Conservation (phyloP, 2,888 invertebrate genomes). For the Epirrhoe alternata region DNA sequence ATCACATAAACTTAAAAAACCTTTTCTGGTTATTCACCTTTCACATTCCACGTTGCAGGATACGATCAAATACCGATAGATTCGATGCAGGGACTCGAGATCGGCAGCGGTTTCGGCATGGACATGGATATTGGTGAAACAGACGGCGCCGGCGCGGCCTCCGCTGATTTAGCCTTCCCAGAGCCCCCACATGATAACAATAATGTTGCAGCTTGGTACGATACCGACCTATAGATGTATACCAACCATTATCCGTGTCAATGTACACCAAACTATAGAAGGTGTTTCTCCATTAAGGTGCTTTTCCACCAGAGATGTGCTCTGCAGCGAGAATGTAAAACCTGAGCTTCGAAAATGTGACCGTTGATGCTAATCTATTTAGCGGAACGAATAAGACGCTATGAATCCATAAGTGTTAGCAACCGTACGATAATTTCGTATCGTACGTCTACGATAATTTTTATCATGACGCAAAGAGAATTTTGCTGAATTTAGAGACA, state of each 20-base stretch:
- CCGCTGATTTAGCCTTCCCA: slow-evolving; percentile 92
- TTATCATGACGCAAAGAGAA: too few relatives aligned
- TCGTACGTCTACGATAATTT: too few relatives aligned
- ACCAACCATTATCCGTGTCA: not conserved
- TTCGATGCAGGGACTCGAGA: slow-evolving; percentile 97
- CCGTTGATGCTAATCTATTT: too few relatives aligned
- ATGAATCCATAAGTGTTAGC: too few relatives aligned
- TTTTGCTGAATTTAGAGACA: too few relatives aligned
- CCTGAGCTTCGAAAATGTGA: too few relatives aligned
- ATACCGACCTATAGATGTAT: slow-evolving; percentile 93
- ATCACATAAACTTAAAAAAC: not conserved
- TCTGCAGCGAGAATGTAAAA: too few relatives aligned
- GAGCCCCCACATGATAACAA: slow-evolving; percentile 95
- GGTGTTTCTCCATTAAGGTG: too few relatives aligned
- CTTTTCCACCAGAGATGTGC: too few relatives aligned
- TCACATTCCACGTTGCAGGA: slow-evolving; percentile 83
- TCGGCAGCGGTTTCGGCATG: slow-evolving; percentile 94
- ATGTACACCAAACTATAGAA: not conserved
- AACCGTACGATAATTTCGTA: too few relatives aligned
- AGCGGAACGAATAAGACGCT: too few relatives aligned
- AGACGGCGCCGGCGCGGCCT: slow-evolving; percentile 90
- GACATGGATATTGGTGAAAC: slow-evolving; percentile 97
- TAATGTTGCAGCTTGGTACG: slow-evolving; percentile 98
- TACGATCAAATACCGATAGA: slow-evolving; percentile 99
- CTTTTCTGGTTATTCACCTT: not conserved